phyloP scores from a whole-genome alignment of 64 coral and sea anemone genomes.

The Actinia tenebrosa region DNA sequence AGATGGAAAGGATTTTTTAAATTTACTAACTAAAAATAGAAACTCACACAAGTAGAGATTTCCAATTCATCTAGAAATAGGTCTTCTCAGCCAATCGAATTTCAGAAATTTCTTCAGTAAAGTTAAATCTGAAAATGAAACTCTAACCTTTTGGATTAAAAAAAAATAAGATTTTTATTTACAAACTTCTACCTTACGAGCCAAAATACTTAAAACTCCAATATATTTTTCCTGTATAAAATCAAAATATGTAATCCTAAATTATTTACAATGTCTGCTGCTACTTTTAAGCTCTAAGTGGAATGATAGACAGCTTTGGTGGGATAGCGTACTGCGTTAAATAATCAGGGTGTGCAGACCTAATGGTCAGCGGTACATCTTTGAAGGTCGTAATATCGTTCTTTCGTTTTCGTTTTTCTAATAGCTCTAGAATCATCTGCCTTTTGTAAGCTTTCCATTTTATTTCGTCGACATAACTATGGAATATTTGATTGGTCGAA shows the following conservation, averaged over 20 bases:
- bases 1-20: too few relatives aligned
- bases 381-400: conserved; percentile 37
- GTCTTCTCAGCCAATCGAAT: too few relatives aligned
- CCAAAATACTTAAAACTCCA: background rate
- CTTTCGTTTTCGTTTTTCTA: conserved; percentile 1
- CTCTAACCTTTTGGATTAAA: too few relatives aligned
- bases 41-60: too few relatives aligned
- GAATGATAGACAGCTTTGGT: background rate
- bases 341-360: conserved; percentile 28
- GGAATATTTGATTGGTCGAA: conserved; percentile 55
- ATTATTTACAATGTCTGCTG: background rate
- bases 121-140: too few relatives aligned
- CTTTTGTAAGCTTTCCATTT: conserved; percentile 66
- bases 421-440: conserved; percentile 31
- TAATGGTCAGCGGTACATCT: conserved; percentile 61
- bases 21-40: too few relatives aligned
- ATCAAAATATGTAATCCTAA: background rate
- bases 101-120: too few relatives aligned
- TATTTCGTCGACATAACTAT: conserved; percentile 48
- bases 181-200: background rate
- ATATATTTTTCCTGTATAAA: background rate
- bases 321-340: background rate
- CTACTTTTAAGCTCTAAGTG: background rate
- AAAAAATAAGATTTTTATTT: too few relatives aligned
- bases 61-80: too few relatives aligned